phyloP scores from a whole-genome alignment of 2,113 vertebrate genomes.

The Corythoichthys haematopterus region DNA sequence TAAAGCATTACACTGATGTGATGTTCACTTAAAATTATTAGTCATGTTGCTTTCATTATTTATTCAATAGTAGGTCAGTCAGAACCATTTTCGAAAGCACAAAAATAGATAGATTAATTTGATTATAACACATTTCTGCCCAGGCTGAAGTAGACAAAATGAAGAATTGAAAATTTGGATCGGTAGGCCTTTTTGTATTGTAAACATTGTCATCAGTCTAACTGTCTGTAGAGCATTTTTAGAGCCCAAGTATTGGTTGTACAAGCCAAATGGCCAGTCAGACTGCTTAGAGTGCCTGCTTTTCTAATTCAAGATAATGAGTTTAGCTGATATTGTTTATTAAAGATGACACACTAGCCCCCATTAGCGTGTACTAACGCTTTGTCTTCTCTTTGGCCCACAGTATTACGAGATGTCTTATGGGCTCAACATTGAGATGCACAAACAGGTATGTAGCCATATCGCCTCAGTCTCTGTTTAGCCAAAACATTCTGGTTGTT shows the following conservation, averaged over 20 bases:
- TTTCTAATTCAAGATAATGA: not conserved
- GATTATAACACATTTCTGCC: slow-evolving; percentile 6
- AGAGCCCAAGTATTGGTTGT: not conserved
- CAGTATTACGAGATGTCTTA: slow-evolving; percentile 96
- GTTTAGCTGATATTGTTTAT: not conserved
- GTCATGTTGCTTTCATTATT: not conserved
- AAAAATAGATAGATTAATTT: not conserved
- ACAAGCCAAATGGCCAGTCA: not conserved
- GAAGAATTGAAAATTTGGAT: not conserved
- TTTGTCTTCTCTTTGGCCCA: slow-evolving; percentile 19
- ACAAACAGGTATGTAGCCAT: slow-evolving; percentile 86
- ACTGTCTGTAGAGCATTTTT: not conserved
- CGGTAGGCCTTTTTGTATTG: not conserved
- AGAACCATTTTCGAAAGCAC: slow-evolving; percentile 2
- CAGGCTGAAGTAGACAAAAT: not conserved
- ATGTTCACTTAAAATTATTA: not conserved
- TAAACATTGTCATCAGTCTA: not conserved
- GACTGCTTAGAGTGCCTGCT: not conserved
- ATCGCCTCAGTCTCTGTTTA: slow-evolving; percentile 43
- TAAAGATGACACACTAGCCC: not conserved
- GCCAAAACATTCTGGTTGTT: slow-evolving; percentile 29
- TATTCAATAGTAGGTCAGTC: not conserved
- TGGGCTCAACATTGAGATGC: slow-evolving; percentile 93
- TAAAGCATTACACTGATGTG: too few relatives aligned
- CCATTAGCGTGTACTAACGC: not conserved